A percentile compares a stretch with the other conserved stretches of the same genome.
phyloP scores from a whole-genome alignment of 2,888 invertebrate species.

The Nephrotoma flavescens region DNA sequence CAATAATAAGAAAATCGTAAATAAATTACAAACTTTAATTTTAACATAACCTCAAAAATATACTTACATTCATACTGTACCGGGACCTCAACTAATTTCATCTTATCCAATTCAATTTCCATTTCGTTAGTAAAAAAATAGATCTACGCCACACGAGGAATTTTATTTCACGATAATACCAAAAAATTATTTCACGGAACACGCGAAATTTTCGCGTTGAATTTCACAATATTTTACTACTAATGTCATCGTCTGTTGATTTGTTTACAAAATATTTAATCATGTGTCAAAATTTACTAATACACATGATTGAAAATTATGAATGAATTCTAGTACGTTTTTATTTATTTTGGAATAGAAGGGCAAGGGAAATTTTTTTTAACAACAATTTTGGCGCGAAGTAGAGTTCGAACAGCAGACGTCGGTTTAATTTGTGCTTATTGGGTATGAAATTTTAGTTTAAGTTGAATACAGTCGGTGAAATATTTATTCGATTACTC shows the following conservation, averaged over 20 bases:
- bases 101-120: slow-evolving; percentile 40
- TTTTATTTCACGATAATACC: background rate
- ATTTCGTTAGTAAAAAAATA: slow-evolving; percentile 13
- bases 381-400: background rate
- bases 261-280: background rate
- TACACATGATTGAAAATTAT: background rate
- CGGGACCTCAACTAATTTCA: slow-evolving; percentile 41
- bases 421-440: background rate
- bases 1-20: background rate
- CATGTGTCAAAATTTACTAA: background rate
- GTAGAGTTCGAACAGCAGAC: background rate
- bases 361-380: background rate
- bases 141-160: background rate
- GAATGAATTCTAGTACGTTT: background rate
- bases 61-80: slow-evolving; percentile 72
- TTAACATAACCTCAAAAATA: background rate
- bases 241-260: background rate
- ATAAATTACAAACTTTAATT: background rate
- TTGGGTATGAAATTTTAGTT: background rate
- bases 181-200: background rate
- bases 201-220: background rate
- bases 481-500: background rate
- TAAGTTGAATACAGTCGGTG: no score
- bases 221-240: background rate
- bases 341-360: background rate